These are phyloP conservation scores for Drosophila ficusphila DNA, from an alignment of 1,140 invertebrate genomes.

Conservation along the genomic window DNA sequence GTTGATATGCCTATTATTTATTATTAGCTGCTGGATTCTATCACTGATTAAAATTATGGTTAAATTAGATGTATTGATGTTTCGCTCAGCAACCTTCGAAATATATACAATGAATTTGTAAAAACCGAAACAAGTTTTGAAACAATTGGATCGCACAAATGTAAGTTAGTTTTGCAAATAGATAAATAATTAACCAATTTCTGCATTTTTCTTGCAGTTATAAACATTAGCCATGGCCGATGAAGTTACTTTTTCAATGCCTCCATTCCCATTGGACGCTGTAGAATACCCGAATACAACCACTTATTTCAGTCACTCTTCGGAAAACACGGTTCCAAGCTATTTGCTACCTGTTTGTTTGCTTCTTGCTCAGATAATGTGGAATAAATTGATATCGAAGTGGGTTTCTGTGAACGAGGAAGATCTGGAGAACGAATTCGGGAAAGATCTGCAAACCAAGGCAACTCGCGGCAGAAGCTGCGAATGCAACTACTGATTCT, in stretches of 20 bases:
- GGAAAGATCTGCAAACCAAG: not conserved
- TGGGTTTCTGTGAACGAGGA: not conserved
- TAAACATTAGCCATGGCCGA: constrained; percentile 1
- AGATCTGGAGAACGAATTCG: too few species aligned
- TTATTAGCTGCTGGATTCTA: too few species aligned
- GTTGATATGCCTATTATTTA: not conserved
- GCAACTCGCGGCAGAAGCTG: not conserved
- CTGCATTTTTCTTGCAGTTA: not conserved
- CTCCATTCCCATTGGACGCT: not conserved
- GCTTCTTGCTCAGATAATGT: not conserved
- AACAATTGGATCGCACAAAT: not conserved
- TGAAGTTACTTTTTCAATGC: not conserved
- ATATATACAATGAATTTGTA: too few species aligned
- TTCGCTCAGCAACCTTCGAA: too few species aligned
- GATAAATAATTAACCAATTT: not conserved
- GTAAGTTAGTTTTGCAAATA: not conserved
- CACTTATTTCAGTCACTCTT: not conserved
- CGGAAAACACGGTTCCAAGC: not conserved
- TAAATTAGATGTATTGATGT: too few species aligned
- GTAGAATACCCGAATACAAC: not conserved
- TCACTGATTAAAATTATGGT: too few species aligned
- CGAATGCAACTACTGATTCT: not conserved
- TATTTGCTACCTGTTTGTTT: not conserved
- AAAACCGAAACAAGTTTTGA: not conserved
- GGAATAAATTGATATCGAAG: not conserved